These are phyloP conservation scores for Anagyrus pseudococci DNA, from an alignment of 2,888 invertebrate species.

Conservation along the genomic window DNA sequence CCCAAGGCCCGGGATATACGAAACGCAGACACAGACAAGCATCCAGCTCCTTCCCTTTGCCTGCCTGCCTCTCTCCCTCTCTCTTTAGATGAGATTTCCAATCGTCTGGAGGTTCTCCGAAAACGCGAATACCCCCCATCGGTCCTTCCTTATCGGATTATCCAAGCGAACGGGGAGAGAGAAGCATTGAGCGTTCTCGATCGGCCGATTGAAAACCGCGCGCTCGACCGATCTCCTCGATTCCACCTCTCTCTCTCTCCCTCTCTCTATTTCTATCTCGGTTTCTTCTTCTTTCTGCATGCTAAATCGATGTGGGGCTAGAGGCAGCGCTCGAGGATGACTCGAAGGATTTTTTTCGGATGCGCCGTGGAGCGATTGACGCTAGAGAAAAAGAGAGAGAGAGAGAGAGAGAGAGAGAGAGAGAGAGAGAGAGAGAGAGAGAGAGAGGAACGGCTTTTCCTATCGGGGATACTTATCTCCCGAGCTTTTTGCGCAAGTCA, in stretches of 20 bases:
- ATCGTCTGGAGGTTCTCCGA: constrained; percentile 42
- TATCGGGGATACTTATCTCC: constrained; percentile 28
- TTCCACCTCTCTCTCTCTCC: neutral
- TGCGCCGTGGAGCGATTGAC: neutral
- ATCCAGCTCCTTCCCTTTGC: neutral
- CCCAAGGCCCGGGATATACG: constrained; percentile 43
- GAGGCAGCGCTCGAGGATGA: neutral
- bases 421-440: constrained; percentile 7
- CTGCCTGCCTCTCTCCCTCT: neutral
- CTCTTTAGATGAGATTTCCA: constrained; percentile 52
- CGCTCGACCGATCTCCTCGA: constrained; percentile 22
- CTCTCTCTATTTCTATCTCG: too few species aligned
- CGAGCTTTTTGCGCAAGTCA: constrained; percentile 9
- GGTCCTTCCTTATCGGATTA: constrained; percentile 55
- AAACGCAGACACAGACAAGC: neutral
- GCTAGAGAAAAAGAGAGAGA: too few species aligned
- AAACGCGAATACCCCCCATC: constrained; percentile 47
- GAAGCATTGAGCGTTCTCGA: neutral
- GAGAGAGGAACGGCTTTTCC: constrained; percentile 29
- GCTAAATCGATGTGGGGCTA: constrained; percentile 24
- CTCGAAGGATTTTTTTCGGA: neutral
- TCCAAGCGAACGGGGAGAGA: constrained; percentile 30
- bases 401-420: neutral
- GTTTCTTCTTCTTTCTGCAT: constrained; percentile 8
- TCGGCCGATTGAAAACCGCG: constrained; percentile 52